Evolutionary conservation across 2,888 invertebrate species (phyloP), one percentile per base, ranked within the genome.

Genomic region (Pogonocherus hispidulus): DNA sequence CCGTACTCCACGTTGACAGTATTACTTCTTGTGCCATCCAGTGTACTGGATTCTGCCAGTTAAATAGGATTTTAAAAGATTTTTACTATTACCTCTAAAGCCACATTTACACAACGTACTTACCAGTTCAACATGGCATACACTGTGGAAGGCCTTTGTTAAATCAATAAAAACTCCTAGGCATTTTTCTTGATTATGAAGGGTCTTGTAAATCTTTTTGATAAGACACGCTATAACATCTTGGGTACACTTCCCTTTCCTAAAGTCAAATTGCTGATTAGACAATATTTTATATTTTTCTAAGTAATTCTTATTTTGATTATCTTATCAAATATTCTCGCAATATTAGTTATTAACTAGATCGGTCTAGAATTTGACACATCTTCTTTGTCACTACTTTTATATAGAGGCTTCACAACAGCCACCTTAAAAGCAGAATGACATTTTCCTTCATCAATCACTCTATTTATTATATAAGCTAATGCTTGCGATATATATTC

Each of bases 201-300:
- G 22, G 3, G 55, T 44, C 14, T 41, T 22, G 22, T 54, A 44
- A 23, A 47, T 60, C 9, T 27, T 11, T 14, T 23, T 59, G 3
- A 47, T 47, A 60, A 52, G 46, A 6, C 11, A 32, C 3, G 19
- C 11, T 37, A 55, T 60, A n/a, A 19, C 62, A 46, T 62, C 55
- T 54, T 62, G 14, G 9, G 54, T 62, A 49, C 60, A 60, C 14
- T 19, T 52, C 19, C 60, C 60, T 20, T 57, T 41, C 32, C 55
- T 60, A 32, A 55, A 66, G 8, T 46, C 57, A 67, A 59, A 52
- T 47, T 67, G 60, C 3, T n/a, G n/a, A n/a, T n/a, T n/a, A n/a
- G n/a, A n/a, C n/a, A n/a, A n/a, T n/a, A n/a, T n/a, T n/a, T n/a
- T n/a, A n/a, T n/a, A n/a, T n/a, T n/a, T n/a, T n/a, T n/a, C n/a